Evolutionary conservation across 2,113 vertebrate genomes (phyloP).

Genomic region (Mesembrinibis cayennensis): DNA sequence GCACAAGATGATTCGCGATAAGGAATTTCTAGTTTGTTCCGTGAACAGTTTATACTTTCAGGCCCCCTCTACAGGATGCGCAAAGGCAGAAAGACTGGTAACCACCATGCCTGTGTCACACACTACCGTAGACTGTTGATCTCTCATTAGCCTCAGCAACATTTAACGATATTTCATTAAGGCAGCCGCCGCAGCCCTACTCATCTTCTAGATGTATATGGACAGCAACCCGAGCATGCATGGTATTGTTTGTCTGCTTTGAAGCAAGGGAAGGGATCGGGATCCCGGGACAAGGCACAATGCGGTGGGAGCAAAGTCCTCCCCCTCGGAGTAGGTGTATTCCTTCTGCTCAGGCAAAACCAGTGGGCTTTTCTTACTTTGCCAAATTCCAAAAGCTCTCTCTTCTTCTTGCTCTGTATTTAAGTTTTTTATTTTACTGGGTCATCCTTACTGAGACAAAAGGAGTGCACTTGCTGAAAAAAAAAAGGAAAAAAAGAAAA

Average conservation of each 20-base stretch:
- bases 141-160: slow-evolving; percentile 57
- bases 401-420: not conserved
- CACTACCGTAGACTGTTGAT: slow-evolving; percentile 12
- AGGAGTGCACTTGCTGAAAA: slow-evolving; percentile 24
- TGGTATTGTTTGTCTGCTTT: slow-evolving; percentile 29
- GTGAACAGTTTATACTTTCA: slow-evolving; percentile 60
- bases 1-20: slow-evolving; percentile 61
- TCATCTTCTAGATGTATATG: slow-evolving; percentile 32
- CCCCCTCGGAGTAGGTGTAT: not conserved
- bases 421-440: not conserved
- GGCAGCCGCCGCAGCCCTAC: slow-evolving; percentile 45
- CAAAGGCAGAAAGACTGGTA: slow-evolving; percentile 47
- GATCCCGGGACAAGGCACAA: slow-evolving; percentile 3
- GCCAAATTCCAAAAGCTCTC: slow-evolving; percentile 8
- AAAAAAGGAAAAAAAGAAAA: not conserved
- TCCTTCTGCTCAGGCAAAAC: slow-evolving; percentile 29
- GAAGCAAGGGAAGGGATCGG: not conserved
- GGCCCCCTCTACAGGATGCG: slow-evolving; percentile 51
- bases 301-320: not conserved
- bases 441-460: slow-evolving; percentile 42
- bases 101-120: slow-evolving; percentile 47
- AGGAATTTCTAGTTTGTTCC: slow-evolving; percentile 60
- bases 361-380: slow-evolving; percentile 30
- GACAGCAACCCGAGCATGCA: slow-evolving; percentile 5
- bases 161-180: slow-evolving; percentile 15